A percentile compares a stretch with the other conserved stretches of the same genome.
These are phyloP conservation scores for Eurois occulta DNA, from an alignment of 2,888 invertebrate genomes.

Conservation along the genomic window DNA sequence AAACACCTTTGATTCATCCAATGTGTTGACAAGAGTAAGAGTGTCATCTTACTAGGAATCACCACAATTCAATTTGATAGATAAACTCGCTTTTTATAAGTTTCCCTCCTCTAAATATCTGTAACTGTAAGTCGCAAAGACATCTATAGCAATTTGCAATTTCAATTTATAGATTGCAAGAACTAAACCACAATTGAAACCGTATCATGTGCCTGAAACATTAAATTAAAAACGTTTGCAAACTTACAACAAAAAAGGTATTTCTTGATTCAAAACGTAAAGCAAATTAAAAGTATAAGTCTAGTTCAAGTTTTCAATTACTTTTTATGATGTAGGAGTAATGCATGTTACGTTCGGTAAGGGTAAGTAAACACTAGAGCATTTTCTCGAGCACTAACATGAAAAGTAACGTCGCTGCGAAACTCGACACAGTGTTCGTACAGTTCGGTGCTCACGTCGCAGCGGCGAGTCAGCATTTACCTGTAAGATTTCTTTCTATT, in stretches of 20 bases:
- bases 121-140: not conserved
- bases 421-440: not conserved
- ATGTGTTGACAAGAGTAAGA: not conserved
- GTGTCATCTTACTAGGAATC: not conserved
- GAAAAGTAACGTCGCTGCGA: not conserved
- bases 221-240: not conserved
- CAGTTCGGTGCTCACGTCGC: not conserved
- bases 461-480: not conserved
- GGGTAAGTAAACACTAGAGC: not conserved
- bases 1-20: not conserved
- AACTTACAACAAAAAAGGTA: not conserved
- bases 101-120: not conserved
- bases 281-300: constrained; percentile 6
- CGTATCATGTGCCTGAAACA: not conserved
- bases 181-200: not conserved
- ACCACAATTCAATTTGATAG: not conserved
- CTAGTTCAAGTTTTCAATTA: constrained; percentile 21
- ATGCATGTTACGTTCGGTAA: not conserved
- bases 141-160: not conserved
- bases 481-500: not conserved
- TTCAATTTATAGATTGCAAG: not conserved
- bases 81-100: not conserved
- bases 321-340: constrained; percentile 1
- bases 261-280: not conserved
- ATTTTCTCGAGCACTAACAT: not conserved